phyloP scores from a whole-genome alignment of 2,113 vertebrate genomes.

The Oncorhynchus gorbuscha region DNA sequence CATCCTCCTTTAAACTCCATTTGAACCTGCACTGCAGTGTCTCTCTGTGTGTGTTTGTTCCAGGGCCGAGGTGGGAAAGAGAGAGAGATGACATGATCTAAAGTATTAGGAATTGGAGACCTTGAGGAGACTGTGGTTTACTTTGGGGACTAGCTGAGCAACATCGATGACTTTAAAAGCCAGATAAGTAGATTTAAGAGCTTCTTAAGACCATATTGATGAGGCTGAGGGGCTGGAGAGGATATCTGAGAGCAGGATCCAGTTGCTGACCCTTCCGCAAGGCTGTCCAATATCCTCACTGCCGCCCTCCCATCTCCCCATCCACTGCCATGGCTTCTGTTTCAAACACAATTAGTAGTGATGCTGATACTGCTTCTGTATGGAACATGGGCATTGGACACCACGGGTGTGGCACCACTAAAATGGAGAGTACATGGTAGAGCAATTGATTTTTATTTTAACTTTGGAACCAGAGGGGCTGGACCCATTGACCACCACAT shows the following conservation, averaged over 20 bases:
- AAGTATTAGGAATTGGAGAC: constrained; percentile 7
- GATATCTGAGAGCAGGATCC: constrained; percentile 43
- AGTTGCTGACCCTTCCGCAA: constrained; percentile 42
- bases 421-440: too few species aligned
- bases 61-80: constrained; percentile 22
- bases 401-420: neutral
- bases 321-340: constrained; percentile 5
- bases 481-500: neutral
- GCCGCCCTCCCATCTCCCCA: constrained; percentile 10
- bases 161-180: constrained; percentile 42
- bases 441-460: neutral
- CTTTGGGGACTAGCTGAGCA: constrained; percentile 32
- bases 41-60: neutral
- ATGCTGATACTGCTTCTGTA: neutral
- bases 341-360: constrained; percentile 25
- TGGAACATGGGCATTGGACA: neutral
- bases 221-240: constrained; percentile 31
- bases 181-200: constrained; percentile 58
- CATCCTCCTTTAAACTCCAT: constrained; percentile 5
- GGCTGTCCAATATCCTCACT: neutral
- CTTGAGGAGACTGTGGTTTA: constrained; percentile 46
- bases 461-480: neutral
- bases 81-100: constrained; percentile 25
- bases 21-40: constrained; percentile 1
- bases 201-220: constrained; percentile 53